Base-by-base conservation (phyloP, 1,140 invertebrate genomes). In the Chironomus tepperi region DNA sequence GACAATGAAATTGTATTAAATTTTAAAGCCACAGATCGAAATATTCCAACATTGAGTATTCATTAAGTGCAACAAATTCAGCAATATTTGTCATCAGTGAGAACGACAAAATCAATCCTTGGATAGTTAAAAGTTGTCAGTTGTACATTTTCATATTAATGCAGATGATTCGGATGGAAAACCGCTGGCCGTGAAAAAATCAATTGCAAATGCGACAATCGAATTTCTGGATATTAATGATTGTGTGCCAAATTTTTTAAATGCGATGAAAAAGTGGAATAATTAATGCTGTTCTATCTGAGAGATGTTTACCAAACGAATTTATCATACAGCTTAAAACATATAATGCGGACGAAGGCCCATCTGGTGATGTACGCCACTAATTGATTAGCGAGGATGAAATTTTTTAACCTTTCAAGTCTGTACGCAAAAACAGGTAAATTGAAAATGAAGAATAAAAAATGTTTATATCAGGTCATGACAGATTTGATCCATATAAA, bases 221-320 rank as follows among this genome's bases (percentile, higher is more conserved):
- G 89, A 92, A 77, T 86, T 95, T 3, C 79, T 91, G 0, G 93
- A 95, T 80, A 89, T 93, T 0, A 94, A 96, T 78, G 93, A 96
- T 76, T 94, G 94, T 80, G 85, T 90, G 16, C 91, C 91, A 0
- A 78, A 24, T 7, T 72, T 42, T 72, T 43, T 75, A 24, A 67
- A 74, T 42, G 8, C 8, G 6, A 10, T 43, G 34, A 65, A 34
- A 67, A 16, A 74, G n/a, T 70, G 57, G 43, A 74, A 19, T 67
- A 19, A 70, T 78, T 77, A 75, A 81, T 81, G 85, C 85, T 72
- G 89, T 90, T 1, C 87, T 94, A 12, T 86, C 89, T 5, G 93
- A 96, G 80, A 94, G 93, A 77, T 89, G 89, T 0, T 84, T 86
- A 0, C 78, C 88, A 0, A 88, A 88, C 3, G 87, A 88, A 16